Conservation (phyloP, 2,113 vertebrate genomes). For the Lepus timidus region DNA sequence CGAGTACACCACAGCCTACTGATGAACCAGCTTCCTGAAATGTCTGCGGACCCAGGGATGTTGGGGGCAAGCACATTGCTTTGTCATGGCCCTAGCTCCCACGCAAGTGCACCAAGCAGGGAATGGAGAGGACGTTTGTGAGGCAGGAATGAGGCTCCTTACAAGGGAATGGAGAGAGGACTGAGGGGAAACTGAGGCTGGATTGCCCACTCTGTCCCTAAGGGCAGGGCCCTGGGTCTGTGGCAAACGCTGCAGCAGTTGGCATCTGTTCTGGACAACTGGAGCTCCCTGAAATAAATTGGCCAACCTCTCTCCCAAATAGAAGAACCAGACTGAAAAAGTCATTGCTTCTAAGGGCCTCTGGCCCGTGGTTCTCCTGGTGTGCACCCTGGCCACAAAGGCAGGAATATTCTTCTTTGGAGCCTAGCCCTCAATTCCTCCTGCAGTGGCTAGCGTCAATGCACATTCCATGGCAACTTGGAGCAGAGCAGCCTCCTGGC, state of each 20-base stretch:
- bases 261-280: constrained; percentile 27
- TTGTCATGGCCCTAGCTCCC: not conserved
- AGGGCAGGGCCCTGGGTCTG: not conserved
- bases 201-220: not conserved
- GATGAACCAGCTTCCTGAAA: not conserved
- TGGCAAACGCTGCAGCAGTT: not conserved
- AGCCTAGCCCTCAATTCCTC: not conserved
- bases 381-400: not conserved
- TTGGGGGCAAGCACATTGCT: not conserved
- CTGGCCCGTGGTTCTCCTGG: not conserved
- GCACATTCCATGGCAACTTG: no score
- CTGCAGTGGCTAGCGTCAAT: no score
- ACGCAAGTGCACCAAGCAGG: not conserved
- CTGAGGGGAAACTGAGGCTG: not conserved
- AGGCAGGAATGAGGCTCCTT: not conserved
- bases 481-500: rapidly evolving
- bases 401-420: rapidly evolving
- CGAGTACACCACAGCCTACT: not conserved
- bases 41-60: no score
- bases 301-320: not conserved
- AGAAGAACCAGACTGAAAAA: not conserved
- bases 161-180: not conserved
- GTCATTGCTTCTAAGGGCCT: not conserved
- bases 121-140: not conserved
- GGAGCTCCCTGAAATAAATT: not conserved